Conservation (phyloP, 2,888 invertebrate genomes). For the Keiferia lycopersicella region DNA sequence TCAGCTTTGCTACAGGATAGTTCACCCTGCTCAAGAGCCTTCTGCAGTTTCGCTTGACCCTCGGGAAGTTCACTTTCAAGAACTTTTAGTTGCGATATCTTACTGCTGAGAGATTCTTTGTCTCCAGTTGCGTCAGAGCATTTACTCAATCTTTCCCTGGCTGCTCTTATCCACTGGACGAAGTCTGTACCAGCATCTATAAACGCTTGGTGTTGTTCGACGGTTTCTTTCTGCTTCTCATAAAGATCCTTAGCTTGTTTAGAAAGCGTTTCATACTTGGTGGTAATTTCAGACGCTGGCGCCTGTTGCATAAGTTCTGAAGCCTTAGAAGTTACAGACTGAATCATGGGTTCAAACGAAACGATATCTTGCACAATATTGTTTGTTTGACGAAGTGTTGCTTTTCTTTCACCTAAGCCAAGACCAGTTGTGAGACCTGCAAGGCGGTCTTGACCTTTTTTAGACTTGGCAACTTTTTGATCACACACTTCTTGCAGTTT, state of each 20-base stretch:
- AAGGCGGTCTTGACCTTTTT: conserved; percentile 85
- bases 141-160: conserved; percentile 94
- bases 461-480: conserved; percentile 89
- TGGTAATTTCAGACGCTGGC: conserved; percentile 95
- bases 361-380: conserved; percentile 98
- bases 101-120: conserved; percentile 92
- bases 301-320: conserved; percentile 95
- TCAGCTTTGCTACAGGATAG: conserved; percentile 92
- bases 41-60: conserved; percentile 91
- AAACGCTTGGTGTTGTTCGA: conserved; percentile 95
- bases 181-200: conserved; percentile 96
- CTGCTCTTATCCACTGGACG: conserved; percentile 93
- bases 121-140: conserved; percentile 96
- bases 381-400: conserved; percentile 93
- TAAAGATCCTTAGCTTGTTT: conserved; percentile 95
- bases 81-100: conserved; percentile 92
- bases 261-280: conserved; percentile 93
- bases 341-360: conserved; percentile 98
- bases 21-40: conserved; percentile 91
- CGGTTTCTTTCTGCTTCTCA: conserved; percentile 93
- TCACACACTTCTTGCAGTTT: conserved; percentile 95
- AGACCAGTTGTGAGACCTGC: conserved; percentile 88
- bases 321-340: conserved; percentile 96
- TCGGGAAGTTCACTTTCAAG: conserved; percentile 91
- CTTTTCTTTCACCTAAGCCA: conserved; percentile 92